Percentiles rank a stretch among this genome's conserved stretches.
Evolutionary conservation across 2,797 vertebrate species (phyloP).

Genomic region (Rhynchotus rufescens): DNA sequence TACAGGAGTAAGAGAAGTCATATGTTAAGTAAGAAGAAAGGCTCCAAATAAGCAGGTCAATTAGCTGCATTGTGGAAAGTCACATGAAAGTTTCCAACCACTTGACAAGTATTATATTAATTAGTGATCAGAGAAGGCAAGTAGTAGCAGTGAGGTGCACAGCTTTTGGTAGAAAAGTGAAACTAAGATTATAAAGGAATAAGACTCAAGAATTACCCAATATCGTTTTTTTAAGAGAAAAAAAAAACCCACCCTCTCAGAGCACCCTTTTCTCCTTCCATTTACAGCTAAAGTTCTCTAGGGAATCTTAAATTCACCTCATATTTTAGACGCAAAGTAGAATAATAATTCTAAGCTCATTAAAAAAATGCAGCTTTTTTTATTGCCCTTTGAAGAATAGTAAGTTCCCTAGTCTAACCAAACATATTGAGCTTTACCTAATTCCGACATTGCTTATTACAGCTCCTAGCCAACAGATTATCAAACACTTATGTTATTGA

Average conservation of each 20-base stretch:
- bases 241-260: neutral
- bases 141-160: neutral
- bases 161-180: neutral
- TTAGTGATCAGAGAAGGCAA: neutral
- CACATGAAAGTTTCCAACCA: neutral
- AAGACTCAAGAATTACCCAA: neutral
- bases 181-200: neutral
- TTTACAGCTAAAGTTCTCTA: neutral
- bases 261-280: neutral
- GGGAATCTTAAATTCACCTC: neutral
- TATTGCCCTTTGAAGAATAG: neutral
- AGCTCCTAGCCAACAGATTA: neutral
- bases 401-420: neutral
- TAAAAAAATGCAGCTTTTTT: neutral
- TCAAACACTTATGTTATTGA: neutral
- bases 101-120: neutral
- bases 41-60: neutral
- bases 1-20: neutral
- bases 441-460: neutral
- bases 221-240: neutral
- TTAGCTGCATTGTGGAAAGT: neutral
- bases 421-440: neutral
- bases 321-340: neutral
- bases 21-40: neutral
- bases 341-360: neutral